phyloP scores from a whole-genome alignment of 2,888 invertebrate species.

The Spilarctia lutea region DNA sequence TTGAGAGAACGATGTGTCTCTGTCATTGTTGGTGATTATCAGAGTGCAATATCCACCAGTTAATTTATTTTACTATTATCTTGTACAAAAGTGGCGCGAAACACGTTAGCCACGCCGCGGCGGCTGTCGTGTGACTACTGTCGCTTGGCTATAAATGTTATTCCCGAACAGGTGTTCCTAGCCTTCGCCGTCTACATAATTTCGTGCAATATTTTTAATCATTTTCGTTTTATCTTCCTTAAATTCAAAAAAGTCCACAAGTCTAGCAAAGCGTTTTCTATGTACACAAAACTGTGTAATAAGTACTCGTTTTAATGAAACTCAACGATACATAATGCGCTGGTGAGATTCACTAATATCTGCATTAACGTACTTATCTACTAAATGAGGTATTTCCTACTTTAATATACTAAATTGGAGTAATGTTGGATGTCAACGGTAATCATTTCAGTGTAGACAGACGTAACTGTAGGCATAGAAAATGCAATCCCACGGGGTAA shows the following conservation, averaged over 20 bases:
- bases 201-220: slow-evolving; percentile 32
- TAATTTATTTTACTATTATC: slow-evolving; percentile 56
- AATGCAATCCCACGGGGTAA: background rate
- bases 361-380: slow-evolving; percentile 45
- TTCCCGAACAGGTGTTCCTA: slow-evolving; percentile 55
- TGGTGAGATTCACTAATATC: slow-evolving; percentile 33
- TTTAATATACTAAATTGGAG: slow-evolving; percentile 46
- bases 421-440: slow-evolving; percentile 26
- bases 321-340: background rate
- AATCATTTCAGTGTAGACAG: slow-evolving; percentile 3
- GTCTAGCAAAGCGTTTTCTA: background rate
- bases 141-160: slow-evolving; percentile 49
- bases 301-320: background rate
- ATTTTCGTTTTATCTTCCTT: slow-evolving; percentile 15
- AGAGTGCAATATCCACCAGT: slow-evolving; percentile 71
- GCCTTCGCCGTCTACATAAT: slow-evolving; percentile 32
- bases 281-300: background rate
- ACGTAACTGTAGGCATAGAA: background rate
- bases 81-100: slow-evolving; percentile 60
- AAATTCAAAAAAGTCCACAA: slow-evolving; percentile 19
- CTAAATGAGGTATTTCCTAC: slow-evolving; percentile 71
- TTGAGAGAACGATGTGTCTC: slow-evolving; percentile 57
- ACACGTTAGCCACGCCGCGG: slow-evolving; percentile 57
- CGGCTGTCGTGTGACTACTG: slow-evolving; percentile 49
- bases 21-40: slow-evolving; percentile 61